Percentiles rank a stretch among this genome's conserved stretches.
Evolutionary conservation across 2,113 vertebrate genomes (phyloP).

Genomic region (Toxostoma redivivum): DNA sequence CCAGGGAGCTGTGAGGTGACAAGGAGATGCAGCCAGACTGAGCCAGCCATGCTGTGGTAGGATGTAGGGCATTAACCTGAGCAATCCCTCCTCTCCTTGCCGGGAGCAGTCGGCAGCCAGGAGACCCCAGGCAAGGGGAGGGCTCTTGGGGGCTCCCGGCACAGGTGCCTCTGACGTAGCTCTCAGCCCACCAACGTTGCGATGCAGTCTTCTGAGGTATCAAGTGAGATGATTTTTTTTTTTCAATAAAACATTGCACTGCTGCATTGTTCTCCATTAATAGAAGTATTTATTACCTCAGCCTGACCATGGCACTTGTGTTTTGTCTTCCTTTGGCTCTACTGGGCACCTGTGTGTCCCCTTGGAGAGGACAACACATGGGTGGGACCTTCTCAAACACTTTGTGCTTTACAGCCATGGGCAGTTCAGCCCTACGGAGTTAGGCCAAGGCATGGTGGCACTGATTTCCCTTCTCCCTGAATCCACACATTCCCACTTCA

Average conservation of each 20-base stretch:
- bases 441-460: rapidly evolving
- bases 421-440: rapidly evolving
- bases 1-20: not conserved
- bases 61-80: conserved; percentile 12
- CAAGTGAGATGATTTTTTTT: conserved; percentile 57
- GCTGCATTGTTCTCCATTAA: conserved; percentile 49
- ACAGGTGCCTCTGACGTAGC: not conserved
- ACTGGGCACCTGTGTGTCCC: not conserved
- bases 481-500: not conserved
- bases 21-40: not conserved
- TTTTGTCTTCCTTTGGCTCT: not conserved
- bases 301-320: rapidly evolving
- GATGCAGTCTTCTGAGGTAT: conserved; percentile 59
- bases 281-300: not conserved
- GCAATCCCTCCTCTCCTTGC: not conserved
- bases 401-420: not conserved
- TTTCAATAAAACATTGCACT: conserved; percentile 70
- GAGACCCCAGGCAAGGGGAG: not conserved
- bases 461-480: not conserved
- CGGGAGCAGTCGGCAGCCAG: not conserved
- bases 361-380: rapidly evolving
- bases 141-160: not conserved
- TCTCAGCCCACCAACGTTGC: not conserved
- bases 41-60: not conserved
- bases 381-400: not conserved